Evolutionary conservation across 2,113 vertebrate species (phyloP).

Genomic region (Tychaedon coryphoeus): DNA sequence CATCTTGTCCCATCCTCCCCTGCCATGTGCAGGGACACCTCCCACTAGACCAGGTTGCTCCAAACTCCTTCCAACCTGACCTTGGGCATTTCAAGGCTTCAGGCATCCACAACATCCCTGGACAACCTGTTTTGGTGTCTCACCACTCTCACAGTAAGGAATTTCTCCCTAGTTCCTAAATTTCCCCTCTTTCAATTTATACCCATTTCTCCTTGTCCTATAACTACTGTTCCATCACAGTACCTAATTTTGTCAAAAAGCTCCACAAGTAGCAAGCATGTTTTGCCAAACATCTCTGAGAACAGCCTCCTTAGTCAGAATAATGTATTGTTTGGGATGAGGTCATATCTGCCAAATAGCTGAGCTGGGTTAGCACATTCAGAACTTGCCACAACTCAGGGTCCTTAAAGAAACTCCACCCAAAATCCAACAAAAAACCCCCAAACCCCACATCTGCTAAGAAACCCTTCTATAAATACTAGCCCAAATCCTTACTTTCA

Average conservation of each 20-base stretch:
- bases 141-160: background rate
- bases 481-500: background rate
- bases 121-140: too few species aligned
- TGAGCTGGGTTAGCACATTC: background rate
- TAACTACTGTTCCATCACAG: background rate
- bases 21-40: background rate
- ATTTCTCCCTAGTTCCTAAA: background rate
- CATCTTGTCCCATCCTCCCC: background rate
- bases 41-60: background rate
- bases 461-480: background rate
- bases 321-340: rapidly evolving
- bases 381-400: background rate
- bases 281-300: background rate
- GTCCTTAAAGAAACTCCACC: background rate
- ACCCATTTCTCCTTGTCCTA: rapidly evolving
- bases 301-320: background rate
- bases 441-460: background rate
- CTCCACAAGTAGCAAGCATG: background rate
- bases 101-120: background rate
- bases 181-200: background rate
- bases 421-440: background rate
- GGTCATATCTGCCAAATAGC: background rate
- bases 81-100: background rate
- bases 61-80: background rate
- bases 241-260: background rate